A percentile compares a stretch with the other conserved stretches of the same genome.
These are phyloP conservation scores for Mesocricetus auratus DNA, from an alignment of 2,113 vertebrate genomes.

Conservation along the genomic window DNA sequence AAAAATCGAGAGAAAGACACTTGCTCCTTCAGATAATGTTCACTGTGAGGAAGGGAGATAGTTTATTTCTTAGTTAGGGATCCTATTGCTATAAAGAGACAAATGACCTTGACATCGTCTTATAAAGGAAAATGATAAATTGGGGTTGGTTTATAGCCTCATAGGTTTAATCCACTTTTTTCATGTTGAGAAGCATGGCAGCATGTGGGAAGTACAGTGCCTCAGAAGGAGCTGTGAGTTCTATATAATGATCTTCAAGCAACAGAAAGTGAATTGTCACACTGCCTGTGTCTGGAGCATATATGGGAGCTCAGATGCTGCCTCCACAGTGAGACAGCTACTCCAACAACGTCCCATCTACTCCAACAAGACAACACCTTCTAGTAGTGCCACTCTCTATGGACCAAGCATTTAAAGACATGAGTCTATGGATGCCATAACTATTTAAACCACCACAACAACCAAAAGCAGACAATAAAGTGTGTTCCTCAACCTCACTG, in stretches of 20 bases:
- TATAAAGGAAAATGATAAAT: not conserved
- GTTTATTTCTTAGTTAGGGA: not conserved
- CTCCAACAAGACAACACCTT: not conserved
- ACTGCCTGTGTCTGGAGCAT: not conserved
- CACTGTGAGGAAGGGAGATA: not conserved
- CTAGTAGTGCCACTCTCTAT: not conserved
- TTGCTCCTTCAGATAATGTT: not conserved
- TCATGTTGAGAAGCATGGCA: not conserved
- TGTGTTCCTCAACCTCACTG: not conserved
- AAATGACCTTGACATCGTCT: not conserved
- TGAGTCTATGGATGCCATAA: not conserved
- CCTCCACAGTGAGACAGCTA: not conserved
- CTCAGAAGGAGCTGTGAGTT: not conserved
- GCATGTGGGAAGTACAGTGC: not conserved
- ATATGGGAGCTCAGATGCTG: not conserved
- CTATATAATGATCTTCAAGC: not conserved
- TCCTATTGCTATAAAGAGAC: not conserved
- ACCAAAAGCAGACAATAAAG: too few species aligned
- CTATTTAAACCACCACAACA: not conserved
- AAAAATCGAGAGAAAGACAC: not conserved
- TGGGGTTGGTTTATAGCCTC: not conserved
- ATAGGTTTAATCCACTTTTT: not conserved
- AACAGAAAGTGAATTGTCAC: not conserved
- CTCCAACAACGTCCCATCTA: not conserved
- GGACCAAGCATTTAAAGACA: not conserved